phyloP scores from a whole-genome alignment of 2,888 invertebrate species.

The Drosophila leonis region DNA sequence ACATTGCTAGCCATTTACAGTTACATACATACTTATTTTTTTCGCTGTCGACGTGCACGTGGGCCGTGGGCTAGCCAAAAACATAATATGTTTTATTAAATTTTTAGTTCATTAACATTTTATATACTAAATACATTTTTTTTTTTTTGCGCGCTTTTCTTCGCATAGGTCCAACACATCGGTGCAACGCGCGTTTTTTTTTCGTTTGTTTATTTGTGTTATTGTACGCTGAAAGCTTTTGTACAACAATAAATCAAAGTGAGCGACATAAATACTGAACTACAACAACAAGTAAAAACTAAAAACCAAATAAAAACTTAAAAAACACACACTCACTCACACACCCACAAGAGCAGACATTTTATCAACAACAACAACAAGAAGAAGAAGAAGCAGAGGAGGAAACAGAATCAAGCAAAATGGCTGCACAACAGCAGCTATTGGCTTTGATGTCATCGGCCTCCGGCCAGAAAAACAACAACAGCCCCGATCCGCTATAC shows the following conservation, averaged over 20 bases:
- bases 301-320: background rate
- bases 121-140: too few species aligned
- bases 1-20: conserved; percentile 27
- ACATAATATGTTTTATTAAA: background rate
- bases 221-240: background rate
- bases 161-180: conserved; percentile 38
- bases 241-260: conserved; percentile 9
- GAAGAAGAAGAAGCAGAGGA: conserved; percentile 17
- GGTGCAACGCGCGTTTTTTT: conserved; percentile 1
- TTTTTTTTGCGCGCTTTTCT: conserved; percentile 25
- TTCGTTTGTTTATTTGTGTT: background rate
- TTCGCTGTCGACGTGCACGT: conserved; percentile 35
- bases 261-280: background rate
- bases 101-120: background rate
- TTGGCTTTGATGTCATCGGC: conserved; percentile 52
- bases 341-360: conserved; percentile 1
- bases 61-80: conserved; percentile 28
- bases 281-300: background rate
- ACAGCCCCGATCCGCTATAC: conserved; percentile 78
- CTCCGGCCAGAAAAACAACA: conserved; percentile 51
- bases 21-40: conserved; percentile 12
- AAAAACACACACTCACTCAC: background rate
- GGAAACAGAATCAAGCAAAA: conserved; percentile 38
- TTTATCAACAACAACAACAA: conserved; percentile 14
- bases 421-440: conserved; percentile 67